A percentile compares a stretch with the other conserved stretches of the same genome.
Evolutionary conservation across 1,140 invertebrate species (phyloP).

Genomic region (Bombus haemorrhoidalis): DNA sequence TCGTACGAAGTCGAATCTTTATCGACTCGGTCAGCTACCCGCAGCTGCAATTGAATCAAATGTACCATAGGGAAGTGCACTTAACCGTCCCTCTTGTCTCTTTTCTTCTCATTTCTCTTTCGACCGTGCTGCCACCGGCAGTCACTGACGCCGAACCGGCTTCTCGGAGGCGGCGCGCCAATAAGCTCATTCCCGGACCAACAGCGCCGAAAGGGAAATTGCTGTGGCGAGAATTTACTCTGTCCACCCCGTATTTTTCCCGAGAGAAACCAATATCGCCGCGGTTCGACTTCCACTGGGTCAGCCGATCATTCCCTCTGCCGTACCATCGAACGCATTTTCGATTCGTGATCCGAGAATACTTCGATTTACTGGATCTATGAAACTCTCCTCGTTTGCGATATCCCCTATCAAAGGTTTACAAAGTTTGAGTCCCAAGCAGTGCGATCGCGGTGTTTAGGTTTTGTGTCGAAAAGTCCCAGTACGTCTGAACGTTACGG

Average conservation of each 20-base stretch:
- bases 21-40: slow-evolving; percentile 63
- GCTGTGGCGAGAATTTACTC: slow-evolving; percentile 50
- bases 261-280: slow-evolving; percentile 55
- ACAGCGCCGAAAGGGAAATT: slow-evolving; percentile 18
- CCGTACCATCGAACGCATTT: not conserved
- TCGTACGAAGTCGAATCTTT: slow-evolving; percentile 27
- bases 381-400: not conserved
- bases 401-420: too few species aligned
- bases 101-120: slow-evolving; percentile 65
- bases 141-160: not conserved
- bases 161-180: slow-evolving; percentile 49
- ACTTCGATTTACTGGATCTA: not conserved
- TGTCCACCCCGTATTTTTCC: slow-evolving; percentile 16
- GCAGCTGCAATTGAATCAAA: slow-evolving; percentile 74
- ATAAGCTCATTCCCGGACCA: slow-evolving; percentile 45
- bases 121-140: slow-evolving; percentile 9
- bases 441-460: too few species aligned
- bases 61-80: slow-evolving; percentile 69
- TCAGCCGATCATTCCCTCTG: not conserved
- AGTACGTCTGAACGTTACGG: too few species aligned
- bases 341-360: not conserved
- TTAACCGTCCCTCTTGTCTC: slow-evolving; percentile 72
- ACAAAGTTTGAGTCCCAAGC: too few species aligned
- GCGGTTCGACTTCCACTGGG: not conserved
- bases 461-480: too few species aligned